phyloP scores from a whole-genome alignment of 2,113 vertebrate species.

The Scolopax mira region DNA sequence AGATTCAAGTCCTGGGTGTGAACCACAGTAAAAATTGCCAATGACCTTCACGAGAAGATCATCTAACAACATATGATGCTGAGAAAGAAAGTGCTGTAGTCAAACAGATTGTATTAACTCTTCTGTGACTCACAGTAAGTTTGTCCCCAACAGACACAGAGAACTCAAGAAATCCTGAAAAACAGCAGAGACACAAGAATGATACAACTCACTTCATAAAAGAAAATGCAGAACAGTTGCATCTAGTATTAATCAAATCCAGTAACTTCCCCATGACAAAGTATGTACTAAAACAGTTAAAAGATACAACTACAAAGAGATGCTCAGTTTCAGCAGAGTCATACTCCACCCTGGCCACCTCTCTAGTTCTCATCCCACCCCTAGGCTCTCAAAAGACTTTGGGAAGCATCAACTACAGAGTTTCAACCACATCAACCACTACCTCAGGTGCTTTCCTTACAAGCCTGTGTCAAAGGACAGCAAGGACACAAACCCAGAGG shows the following conservation, averaged over 20 bases:
- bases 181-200: background rate
- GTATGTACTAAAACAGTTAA: background rate
- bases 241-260: background rate
- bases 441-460: background rate
- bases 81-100: background rate
- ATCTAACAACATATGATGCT: background rate
- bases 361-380: background rate
- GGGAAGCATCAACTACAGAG: rapidly evolving
- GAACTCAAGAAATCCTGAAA: background rate
- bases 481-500: background rate
- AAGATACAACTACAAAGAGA: background rate
- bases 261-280: background rate
- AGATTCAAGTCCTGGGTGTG: background rate
- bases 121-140: background rate
- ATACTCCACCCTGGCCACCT: background rate
- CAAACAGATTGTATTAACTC: background rate
- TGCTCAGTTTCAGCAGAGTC: background rate
- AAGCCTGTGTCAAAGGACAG: background rate
- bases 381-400: background rate
- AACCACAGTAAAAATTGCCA: rapidly evolving
- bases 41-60: background rate
- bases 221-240: background rate
- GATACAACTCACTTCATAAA: background rate
- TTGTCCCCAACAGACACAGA: background rate
- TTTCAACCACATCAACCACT: background rate